These are phyloP conservation scores for Drosophila borborema DNA, from an alignment of 2,888 invertebrate species.

Conservation along the genomic window DNA sequence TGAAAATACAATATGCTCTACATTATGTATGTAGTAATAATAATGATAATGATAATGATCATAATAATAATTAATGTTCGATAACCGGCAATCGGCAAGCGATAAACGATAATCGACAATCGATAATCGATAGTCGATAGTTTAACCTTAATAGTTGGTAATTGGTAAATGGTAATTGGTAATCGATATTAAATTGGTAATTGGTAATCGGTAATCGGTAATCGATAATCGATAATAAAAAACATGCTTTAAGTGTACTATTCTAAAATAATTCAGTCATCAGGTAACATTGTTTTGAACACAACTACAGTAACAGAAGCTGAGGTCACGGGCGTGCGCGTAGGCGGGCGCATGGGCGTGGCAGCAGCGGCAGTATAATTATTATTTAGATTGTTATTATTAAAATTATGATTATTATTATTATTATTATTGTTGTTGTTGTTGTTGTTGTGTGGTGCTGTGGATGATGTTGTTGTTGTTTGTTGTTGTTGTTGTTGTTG, in stretches of 20 bases:
- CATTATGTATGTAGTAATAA: slow-evolving; percentile 65
- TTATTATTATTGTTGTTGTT: slow-evolving; percentile 27
- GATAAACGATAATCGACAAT: slow-evolving; percentile 15
- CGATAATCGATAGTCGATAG: slow-evolving; percentile 29
- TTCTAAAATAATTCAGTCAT: slow-evolving; percentile 85
- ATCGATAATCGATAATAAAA: slow-evolving; percentile 63
- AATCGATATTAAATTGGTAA: slow-evolving; percentile 2
- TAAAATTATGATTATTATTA: slow-evolving; percentile 43
- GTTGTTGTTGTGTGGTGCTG: slow-evolving; percentile 38
- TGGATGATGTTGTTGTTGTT: slow-evolving; percentile 41
- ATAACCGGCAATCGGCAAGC: neutral
- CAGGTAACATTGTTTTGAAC: slow-evolving; percentile 86
- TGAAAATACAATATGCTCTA: slow-evolving; percentile 44
- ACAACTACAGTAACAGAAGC: slow-evolving; percentile 86
- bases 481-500: slow-evolving; percentile 45
- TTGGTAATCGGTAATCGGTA: slow-evolving; percentile 29
- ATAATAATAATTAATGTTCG: slow-evolving; percentile 23
- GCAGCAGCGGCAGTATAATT: slow-evolving; percentile 57
- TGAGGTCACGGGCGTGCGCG: slow-evolving; percentile 72
- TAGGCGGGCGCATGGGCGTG: slow-evolving; percentile 57
- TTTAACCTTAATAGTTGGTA: slow-evolving; percentile 18
- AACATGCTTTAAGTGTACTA: slow-evolving; percentile 78
- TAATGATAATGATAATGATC: slow-evolving; percentile 50
- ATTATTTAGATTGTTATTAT: slow-evolving; percentile 54
- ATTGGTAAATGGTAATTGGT: slow-evolving; percentile 31